A percentile compares a stretch with the other conserved stretches of the same genome.
phyloP scores from a whole-genome alignment of 2,113 vertebrate genomes.

The Butastur rufipennis region DNA sequence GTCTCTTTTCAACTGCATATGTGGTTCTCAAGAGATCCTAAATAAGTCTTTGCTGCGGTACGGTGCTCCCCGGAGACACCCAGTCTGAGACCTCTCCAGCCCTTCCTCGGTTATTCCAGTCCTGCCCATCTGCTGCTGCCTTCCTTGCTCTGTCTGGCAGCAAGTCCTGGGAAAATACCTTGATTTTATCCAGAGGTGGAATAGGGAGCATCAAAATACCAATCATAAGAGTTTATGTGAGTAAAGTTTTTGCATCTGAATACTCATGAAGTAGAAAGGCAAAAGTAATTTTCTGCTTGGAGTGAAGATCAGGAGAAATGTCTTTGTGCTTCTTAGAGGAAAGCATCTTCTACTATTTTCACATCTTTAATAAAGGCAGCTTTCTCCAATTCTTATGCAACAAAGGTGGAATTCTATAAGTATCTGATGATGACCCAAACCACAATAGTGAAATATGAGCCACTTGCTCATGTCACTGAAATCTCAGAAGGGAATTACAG shows the following conservation, averaged over 20 bases:
- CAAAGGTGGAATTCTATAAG: slow-evolving; percentile 1
- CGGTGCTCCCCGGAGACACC: fast-evolving
- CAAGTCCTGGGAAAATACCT: neutral
- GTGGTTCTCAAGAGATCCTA: neutral
- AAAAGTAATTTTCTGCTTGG: neutral
- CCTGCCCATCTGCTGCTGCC: neutral
- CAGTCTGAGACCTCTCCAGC: neutral
- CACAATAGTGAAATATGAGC: slow-evolving; percentile 24
- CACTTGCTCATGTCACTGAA: slow-evolving; percentile 2
- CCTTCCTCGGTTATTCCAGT: fast-evolving
- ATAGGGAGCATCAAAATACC: neutral
- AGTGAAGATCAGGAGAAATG: neutral
- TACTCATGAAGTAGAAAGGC: neutral
- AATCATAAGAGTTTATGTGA: neutral
- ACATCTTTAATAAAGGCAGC: neutral
- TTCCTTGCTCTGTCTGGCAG: neutral
- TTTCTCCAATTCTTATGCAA: neutral
- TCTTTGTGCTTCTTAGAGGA: neutral
- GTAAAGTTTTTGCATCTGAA: neutral
- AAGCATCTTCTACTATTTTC: neutral
- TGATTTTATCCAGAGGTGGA: neutral
- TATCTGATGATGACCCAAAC: neutral
- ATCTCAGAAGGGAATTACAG: slow-evolving; percentile 36
- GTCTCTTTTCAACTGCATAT: neutral
- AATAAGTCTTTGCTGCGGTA: neutral